Conservation (phyloP, 1,140 invertebrate species). For the Drosophila albomicans region DNA sequence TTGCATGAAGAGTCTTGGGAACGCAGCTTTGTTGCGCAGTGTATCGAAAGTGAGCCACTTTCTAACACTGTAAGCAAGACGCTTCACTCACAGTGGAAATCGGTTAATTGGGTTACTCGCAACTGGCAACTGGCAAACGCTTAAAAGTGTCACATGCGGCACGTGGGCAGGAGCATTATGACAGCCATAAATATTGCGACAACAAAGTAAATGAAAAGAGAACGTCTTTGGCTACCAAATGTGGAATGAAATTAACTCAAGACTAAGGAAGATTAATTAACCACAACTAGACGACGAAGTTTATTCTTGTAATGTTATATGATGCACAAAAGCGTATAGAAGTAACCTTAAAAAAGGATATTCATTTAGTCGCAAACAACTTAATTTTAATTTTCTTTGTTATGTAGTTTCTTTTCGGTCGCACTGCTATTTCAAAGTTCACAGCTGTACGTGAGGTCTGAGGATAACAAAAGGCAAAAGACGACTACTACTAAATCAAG, state of each 20-base stretch:
- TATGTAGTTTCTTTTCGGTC: too few relatives aligned
- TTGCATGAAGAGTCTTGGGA: conserved; percentile 26
- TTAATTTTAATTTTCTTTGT: too few relatives aligned
- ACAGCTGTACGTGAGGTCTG: too few relatives aligned
- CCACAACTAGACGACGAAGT: neutral
- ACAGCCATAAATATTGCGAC: conserved; percentile 36
- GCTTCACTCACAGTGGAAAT: conserved; percentile 44
- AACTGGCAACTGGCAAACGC: conserved; percentile 21
- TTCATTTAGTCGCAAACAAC: too few relatives aligned
- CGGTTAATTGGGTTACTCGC: conserved; percentile 47
- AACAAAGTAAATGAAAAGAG: conserved; percentile 13
- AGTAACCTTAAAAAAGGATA: too few relatives aligned
- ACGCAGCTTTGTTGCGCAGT: conserved; percentile 72
- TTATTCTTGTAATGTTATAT: too few relatives aligned
- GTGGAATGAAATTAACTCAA: neutral
- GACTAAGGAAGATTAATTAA: neutral
- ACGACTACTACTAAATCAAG: too few relatives aligned
- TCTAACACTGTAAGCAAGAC: conserved; percentile 59
- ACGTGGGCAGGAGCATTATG: conserved; percentile 41
- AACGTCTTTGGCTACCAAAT: neutral
- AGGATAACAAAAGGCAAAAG: too few relatives aligned
- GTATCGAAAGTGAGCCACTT: conserved; percentile 76
- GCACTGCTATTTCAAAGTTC: too few relatives aligned
- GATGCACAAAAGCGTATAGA: too few relatives aligned
- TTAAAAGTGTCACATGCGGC: conserved; percentile 40